phyloP scores from a whole-genome alignment of 2,888 invertebrate species.

The Didymodactylos carnosus region DNA sequence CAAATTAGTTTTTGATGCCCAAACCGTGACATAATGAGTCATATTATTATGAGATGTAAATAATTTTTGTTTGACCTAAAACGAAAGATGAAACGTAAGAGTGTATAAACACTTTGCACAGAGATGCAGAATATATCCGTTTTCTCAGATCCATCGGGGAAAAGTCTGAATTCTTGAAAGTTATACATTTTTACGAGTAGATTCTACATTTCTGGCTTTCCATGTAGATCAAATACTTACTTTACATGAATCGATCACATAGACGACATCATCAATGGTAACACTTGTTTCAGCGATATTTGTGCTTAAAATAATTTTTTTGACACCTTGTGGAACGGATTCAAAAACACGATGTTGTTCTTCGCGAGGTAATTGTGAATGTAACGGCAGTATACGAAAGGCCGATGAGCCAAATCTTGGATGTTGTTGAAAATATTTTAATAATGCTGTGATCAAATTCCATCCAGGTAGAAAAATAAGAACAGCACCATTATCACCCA shows the following conservation, averaged over 20 bases:
- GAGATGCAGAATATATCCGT: too few relatives aligned
- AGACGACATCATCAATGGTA: conserved; percentile 93
- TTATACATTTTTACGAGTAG: too few relatives aligned
- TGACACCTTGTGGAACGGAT: conserved; percentile 57
- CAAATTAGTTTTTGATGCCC: conserved; percentile 72
- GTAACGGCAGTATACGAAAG: conserved; percentile 70
- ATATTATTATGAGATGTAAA: conserved; percentile 96
- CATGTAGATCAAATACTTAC: conserved; percentile 18
- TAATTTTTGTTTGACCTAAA: conserved; percentile 50
- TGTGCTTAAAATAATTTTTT: conserved; percentile 82
- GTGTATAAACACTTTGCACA: too few relatives aligned
- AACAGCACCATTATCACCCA: conserved; percentile 56
- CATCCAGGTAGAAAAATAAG: conserved; percentile 84
- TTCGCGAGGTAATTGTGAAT: conserved; percentile 82
- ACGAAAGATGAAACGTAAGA: too few relatives aligned
- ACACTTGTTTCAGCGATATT: conserved; percentile 96
- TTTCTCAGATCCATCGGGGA: too few relatives aligned
- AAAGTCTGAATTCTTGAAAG: background rate
- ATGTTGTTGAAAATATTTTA: conserved; percentile 60
- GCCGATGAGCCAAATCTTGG: conserved; percentile 18
- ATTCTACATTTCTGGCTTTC: background rate
- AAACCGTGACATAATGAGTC: conserved; percentile 86
- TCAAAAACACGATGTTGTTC: conserved; percentile 80
- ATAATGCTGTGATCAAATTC: conserved; percentile 78
- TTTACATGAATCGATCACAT: conserved; percentile 87